Conservation (phyloP, 2,797 vertebrate species). For the Glossophaga mutica region DNA sequence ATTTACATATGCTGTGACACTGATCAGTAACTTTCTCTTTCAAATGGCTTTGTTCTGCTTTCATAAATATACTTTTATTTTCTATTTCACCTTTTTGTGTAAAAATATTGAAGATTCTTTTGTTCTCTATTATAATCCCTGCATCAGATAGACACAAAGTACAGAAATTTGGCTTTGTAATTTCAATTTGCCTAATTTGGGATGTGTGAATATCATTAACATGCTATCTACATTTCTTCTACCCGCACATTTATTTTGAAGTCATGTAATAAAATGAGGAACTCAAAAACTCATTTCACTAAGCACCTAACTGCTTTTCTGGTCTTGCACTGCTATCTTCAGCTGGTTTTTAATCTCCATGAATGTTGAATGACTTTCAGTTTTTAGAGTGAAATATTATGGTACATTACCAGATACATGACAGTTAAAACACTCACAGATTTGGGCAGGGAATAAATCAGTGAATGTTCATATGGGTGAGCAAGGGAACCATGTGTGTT, state of each 20-base stretch:
- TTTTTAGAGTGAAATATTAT: conserved; percentile 55
- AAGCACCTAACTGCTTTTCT: conserved; percentile 10
- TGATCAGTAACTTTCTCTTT: conserved; percentile 1
- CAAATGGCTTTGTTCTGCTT: neutral
- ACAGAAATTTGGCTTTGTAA: neutral
- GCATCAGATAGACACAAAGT: neutral
- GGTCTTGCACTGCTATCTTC: conserved; percentile 7
- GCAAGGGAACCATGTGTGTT: conserved; percentile 26
- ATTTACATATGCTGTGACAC: neutral
- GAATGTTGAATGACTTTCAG: conserved; percentile 47
- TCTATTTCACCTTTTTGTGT: conserved; percentile 3
- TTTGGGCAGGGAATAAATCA: conserved; percentile 53
- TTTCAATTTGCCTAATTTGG: conserved; percentile 19
- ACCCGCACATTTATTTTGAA: neutral
- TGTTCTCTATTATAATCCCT: conserved; percentile 3
- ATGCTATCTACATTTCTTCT: neutral
- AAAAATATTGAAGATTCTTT: conserved; percentile 21
- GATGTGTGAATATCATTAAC: neutral
- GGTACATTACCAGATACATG: conserved; percentile 34
- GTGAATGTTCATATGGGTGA: neutral
- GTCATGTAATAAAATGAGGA: conserved; percentile 32
- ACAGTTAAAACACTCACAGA: conserved; percentile 57
- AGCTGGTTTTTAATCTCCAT: conserved; percentile 45
- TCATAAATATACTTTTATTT: conserved; percentile 20
- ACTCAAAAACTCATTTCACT: conserved; percentile 23